These are phyloP conservation scores for Akabosia matsudoensis DNA, from an alignment of 1,140 invertebrate species.

Conservation along the genomic window DNA sequence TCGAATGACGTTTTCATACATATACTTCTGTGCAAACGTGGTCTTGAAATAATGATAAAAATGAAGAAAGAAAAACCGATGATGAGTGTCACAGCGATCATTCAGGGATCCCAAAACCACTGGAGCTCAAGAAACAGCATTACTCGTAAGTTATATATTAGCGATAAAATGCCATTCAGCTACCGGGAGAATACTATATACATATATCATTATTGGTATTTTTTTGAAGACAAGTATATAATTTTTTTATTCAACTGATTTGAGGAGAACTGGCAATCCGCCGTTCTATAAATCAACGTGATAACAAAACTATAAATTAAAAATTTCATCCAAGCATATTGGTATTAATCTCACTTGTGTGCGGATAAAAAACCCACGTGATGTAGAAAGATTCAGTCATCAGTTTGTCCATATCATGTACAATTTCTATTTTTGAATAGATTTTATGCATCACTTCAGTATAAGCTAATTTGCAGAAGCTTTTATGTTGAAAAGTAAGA, in stretches of 20 bases:
- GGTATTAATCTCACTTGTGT: neutral
- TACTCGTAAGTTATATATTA: slow-evolving; percentile 42
- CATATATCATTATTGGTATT: neutral
- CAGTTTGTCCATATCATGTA: no score
- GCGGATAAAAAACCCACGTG: no score
- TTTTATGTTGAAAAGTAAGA: no score
- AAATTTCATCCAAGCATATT: no score
- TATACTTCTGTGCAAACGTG: neutral
- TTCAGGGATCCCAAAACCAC: slow-evolving; percentile 60
- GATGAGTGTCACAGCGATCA: slow-evolving; percentile 76
- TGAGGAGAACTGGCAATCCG: no score
- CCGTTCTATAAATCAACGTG: no score
- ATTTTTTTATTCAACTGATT: neutral
- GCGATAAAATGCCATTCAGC: no score
- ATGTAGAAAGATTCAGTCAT: no score
- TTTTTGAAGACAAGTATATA: neutral
- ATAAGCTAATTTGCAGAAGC: no score
- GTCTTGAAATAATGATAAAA: slow-evolving; percentile 54
- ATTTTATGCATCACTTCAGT: no score
- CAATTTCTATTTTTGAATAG: no score
- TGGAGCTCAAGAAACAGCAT: slow-evolving; percentile 40
- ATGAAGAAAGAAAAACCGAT: slow-evolving; percentile 79
- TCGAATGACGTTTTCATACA: neutral
- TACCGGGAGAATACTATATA: neutral
- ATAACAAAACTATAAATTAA: no score